A percentile compares a stretch with the other conserved stretches of the same genome.
These are phyloP conservation scores for Ylistrum balloti DNA, from an alignment of 1,140 invertebrate species.

Conservation along the genomic window DNA sequence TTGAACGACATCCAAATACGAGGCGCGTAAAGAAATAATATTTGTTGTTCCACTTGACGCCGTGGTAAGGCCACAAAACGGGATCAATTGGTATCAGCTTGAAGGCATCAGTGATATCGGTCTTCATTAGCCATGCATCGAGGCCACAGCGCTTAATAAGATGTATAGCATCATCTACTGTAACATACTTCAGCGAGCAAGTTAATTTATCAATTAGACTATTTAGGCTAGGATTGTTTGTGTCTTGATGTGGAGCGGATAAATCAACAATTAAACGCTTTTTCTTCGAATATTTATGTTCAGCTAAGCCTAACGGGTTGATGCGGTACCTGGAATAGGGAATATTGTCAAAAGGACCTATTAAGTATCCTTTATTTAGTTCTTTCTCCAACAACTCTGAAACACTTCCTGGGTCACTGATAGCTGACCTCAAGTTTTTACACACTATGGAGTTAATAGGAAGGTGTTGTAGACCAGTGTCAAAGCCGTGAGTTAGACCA, in stretches of 20 bases:
- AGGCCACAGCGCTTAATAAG: conserved; percentile 9
- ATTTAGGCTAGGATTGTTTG: conserved; percentile 25
- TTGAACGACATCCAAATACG: not conserved
- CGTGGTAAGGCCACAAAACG: not conserved
- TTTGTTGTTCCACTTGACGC: conserved; percentile 36
- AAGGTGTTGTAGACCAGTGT: conserved; percentile 45
- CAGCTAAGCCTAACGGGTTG: too few relatives aligned
- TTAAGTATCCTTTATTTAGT: conserved; percentile 55
- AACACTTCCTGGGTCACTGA: conserved; percentile 46
- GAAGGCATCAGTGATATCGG: conserved; percentile 46
- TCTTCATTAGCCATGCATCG: not conserved
- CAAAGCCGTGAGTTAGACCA: conserved; percentile 46
- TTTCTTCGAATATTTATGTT: too few relatives aligned
- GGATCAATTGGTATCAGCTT: conserved; percentile 46
- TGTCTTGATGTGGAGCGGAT: conserved; percentile 44
- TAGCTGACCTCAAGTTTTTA: conserved; percentile 45
- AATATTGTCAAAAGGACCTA: conserved; percentile 52
- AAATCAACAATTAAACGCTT: too few relatives aligned
- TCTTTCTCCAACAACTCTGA: too few relatives aligned
- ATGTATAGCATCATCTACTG: too few relatives aligned
- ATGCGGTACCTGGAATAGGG: too few relatives aligned
- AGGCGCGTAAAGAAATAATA: conserved; percentile 51
- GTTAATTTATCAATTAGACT: too few relatives aligned
- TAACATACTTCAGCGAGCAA: conserved; percentile 44
- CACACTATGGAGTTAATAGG: conserved; percentile 45